These are phyloP conservation scores for Urocynchramus pylzowi DNA, from an alignment of 2,113 vertebrate genomes.

Conservation along the genomic window DNA sequence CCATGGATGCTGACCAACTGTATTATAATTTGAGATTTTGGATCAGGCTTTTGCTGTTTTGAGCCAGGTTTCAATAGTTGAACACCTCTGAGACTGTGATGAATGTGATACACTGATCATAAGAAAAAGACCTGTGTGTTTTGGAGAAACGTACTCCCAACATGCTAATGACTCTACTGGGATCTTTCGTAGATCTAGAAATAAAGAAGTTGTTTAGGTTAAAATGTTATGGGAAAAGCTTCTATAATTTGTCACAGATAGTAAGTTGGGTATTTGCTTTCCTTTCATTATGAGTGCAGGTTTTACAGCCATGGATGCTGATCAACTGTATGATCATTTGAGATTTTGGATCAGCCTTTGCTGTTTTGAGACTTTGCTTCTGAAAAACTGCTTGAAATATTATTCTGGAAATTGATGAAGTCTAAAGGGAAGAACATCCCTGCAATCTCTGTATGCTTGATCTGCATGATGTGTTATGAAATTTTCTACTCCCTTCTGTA, in stretches of 20 bases:
- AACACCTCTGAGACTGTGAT: neutral
- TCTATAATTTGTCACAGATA: neutral
- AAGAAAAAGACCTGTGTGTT: neutral
- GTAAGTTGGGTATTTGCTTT: neutral
- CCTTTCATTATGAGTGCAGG: neutral
- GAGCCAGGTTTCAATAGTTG: neutral
- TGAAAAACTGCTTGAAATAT: neutral
- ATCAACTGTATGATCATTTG: neutral
- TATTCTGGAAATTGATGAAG: neutral
- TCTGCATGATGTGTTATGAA: neutral
- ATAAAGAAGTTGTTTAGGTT: neutral
- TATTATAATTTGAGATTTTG: too few relatives aligned
- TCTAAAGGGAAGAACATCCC: neutral
- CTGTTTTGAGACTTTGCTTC: neutral
- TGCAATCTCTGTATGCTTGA: neutral
- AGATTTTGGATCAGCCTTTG: neutral
- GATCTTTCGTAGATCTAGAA: neutral
- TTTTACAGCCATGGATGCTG: neutral
- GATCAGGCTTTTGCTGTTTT: too few relatives aligned
- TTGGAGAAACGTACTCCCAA: neutral
- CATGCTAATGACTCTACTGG: fast-evolving
- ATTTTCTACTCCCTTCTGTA: neutral
- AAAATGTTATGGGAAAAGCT: neutral
- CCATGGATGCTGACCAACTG: too few relatives aligned
- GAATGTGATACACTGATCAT: neutral